phyloP scores from a whole-genome alignment of 1,140 invertebrate genomes.

The Pentalonia nigronervosa region DNA sequence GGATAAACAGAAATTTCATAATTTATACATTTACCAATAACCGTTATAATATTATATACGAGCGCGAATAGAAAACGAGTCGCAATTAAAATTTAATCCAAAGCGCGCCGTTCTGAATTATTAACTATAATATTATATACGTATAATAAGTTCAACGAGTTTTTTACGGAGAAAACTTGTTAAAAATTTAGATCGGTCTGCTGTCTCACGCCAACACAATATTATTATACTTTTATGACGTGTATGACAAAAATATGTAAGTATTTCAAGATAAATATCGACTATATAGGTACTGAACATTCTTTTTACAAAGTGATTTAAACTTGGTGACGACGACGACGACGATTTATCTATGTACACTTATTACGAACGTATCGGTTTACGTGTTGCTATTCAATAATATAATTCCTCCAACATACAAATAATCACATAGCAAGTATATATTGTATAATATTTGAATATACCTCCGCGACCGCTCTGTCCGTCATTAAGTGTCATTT shows the following conservation, averaged over 20 bases:
- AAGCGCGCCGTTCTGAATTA: conserved; percentile 24
- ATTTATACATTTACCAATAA: background rate
- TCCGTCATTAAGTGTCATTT: background rate
- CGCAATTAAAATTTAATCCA: conserved; percentile 35
- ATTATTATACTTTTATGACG: conserved; percentile 18
- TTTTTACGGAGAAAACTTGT: background rate
- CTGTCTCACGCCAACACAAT: background rate
- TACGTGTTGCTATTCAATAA: background rate
- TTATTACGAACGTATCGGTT: background rate
- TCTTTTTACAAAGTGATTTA: background rate
- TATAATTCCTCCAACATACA: background rate
- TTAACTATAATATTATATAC: conserved; percentile 1
- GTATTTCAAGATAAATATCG: background rate
- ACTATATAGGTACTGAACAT: background rate
- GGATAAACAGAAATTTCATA: conserved; percentile 24
- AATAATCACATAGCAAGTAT: background rate
- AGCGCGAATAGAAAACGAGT: conserved; percentile 20
- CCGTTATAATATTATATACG: conserved; percentile 24
- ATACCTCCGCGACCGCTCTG: background rate
- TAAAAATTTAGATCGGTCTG: background rate
- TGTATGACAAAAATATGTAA: conserved; percentile 19
- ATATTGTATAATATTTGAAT: background rate
- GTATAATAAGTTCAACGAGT: conserved; percentile 6
- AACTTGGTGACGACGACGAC: background rate
- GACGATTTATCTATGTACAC: background rate